Evolutionary conservation across 2,888 invertebrate genomes (phyloP).

Genomic region (Ariolimax columbianus): DNA sequence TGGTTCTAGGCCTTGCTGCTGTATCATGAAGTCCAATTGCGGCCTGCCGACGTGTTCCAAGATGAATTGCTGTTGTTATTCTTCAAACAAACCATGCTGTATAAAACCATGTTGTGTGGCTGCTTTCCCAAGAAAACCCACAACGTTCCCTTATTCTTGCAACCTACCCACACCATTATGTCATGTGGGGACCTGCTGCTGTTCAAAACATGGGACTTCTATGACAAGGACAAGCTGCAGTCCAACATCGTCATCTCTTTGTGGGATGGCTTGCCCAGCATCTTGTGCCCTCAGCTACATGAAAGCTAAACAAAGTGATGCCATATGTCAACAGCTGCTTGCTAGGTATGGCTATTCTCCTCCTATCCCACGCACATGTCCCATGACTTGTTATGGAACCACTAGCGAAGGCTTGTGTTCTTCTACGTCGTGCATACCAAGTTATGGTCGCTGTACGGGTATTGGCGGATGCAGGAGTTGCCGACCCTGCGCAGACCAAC

Average conservation of each 20-base stretch:
- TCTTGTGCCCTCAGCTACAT: not conserved
- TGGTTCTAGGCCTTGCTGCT: not conserved
- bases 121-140: not conserved
- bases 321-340: conserved; percentile 30
- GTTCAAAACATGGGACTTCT: not conserved
- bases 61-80: not conserved
- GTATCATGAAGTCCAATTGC: conserved; percentile 9
- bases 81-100: not conserved
- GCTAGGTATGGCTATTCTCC: conserved; percentile 19
- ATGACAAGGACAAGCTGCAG: not conserved
- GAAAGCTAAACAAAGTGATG: conserved; percentile 22
- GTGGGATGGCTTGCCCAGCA: not conserved
- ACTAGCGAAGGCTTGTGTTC: not conserved
- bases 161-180: not conserved
- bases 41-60: not conserved
- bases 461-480: conserved; percentile 30
- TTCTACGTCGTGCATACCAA: not conserved
- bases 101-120: conserved; percentile 27
- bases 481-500: not conserved
- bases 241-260: not conserved
- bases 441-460: not conserved
- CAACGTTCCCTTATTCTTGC: not conserved
- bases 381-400: not conserved
- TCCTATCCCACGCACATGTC: not conserved
- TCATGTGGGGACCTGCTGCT: not conserved